A percentile compares a stretch with the other conserved stretches of the same genome.
These are phyloP conservation scores for Coptodon bakossiorum DNA, from an alignment of 2,113 vertebrate species.

Conservation along the genomic window DNA sequence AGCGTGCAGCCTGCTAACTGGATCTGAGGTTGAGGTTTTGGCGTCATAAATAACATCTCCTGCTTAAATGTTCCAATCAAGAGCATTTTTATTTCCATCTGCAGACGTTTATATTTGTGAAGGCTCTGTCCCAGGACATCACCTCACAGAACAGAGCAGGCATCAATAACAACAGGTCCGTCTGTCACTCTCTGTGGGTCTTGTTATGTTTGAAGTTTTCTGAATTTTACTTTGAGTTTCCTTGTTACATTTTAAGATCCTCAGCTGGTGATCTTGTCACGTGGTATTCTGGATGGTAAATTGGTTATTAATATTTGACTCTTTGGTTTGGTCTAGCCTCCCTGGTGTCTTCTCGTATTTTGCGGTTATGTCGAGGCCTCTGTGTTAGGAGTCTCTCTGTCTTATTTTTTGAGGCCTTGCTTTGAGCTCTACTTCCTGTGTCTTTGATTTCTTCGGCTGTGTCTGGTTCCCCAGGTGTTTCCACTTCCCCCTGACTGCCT, in stretches of 20 bases:
- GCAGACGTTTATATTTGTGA: not conserved
- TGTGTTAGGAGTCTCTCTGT: not conserved
- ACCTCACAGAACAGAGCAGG: not conserved
- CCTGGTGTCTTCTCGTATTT: not conserved
- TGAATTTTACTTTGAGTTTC: not conserved
- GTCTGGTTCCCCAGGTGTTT: not conserved
- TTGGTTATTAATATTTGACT: not conserved
- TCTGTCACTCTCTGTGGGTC: not conserved
- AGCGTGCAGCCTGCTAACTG: not conserved
- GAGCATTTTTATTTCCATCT: not conserved
- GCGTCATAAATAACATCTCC: not conserved
- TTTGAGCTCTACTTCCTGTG: not conserved
- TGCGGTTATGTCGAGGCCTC: not conserved
- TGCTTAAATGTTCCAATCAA: not conserved
- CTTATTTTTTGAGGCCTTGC: not conserved
- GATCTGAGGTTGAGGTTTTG: not conserved
- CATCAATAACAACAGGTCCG: not conserved
- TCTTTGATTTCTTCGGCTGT: not conserved
- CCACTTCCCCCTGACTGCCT: not conserved
- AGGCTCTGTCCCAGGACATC: not conserved
- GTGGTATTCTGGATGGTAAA: not conserved
- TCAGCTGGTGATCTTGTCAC: not conserved
- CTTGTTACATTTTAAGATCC: not conserved
- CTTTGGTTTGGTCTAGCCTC: not conserved
- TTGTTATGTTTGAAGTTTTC: not conserved